Base-by-base conservation (phyloP, 2,113 vertebrate genomes). In the Tragelaphus scriptus region DNA sequence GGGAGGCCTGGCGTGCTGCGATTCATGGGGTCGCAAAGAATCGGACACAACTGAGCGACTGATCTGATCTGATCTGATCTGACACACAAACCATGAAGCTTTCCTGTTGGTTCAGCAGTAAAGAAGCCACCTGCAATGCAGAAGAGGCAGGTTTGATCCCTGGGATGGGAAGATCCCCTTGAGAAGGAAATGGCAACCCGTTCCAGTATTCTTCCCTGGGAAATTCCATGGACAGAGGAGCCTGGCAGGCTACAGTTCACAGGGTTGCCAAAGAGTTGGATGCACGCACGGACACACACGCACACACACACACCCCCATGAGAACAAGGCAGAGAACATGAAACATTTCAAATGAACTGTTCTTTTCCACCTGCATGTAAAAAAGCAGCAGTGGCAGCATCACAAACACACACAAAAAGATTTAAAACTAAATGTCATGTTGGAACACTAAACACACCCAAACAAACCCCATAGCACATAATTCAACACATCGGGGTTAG, bases 391-490 rank as follows among this genome's bases (percentile, higher is more conserved):
- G 53, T 49, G n/a, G 23, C 32, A 90, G 40, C 65, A 95, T 32
- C 80, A 90, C 26, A 51, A 65, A 49, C 23, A 44, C 71, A 88
- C 51, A 55, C 25, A 55, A 55, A 36, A 36, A 25, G 65, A 79
- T 59, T 84, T 82, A 87, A 97, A 93, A 89, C 32, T 88, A 88
- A 98, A 93, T 82, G 61, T 91, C 93, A 94, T 23, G 28, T 9
- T 90, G 61, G 55, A 95, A 86, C 80, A 97, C 86, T 81, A 84
- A 95, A 95, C 63, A 97, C 59, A 97, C n/a, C 56, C 65, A 96
- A 97, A 96, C 84, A 91, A 97, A 94, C 61, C 88, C 65, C 85
- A 93, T 58, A 93, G 16, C 88, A 96, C 86, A 90, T 93, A 94
- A 97, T 91, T 97, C 79, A 95, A 97, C 44, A 94, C 53, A 94